Conservation (phyloP, 2,113 vertebrate genomes). For the Cricetomys ansorgei region DNA sequence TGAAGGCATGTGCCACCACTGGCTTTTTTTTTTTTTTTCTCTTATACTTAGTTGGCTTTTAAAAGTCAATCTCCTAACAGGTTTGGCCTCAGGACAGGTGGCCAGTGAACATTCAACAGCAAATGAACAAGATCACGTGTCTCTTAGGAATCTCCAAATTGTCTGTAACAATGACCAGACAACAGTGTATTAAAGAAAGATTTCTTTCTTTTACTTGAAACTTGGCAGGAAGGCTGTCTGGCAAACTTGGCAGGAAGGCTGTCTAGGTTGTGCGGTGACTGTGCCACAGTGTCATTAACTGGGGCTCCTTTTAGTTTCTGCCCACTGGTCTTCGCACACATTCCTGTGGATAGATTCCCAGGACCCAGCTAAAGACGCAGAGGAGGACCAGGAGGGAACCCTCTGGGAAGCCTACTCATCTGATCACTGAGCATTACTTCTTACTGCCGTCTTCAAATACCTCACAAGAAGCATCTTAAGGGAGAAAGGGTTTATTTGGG, state of each 20-base stretch:
- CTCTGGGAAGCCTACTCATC: neutral
- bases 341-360: too few relatives aligned
- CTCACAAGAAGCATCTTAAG: neutral
- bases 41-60: constrained; percentile 13
- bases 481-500: neutral
- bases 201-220: neutral
- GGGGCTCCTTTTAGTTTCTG: neutral
- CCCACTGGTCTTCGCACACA: neutral
- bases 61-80: neutral
- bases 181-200: neutral
- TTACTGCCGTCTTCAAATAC: neutral
- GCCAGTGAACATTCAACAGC: neutral
- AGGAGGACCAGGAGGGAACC: neutral
- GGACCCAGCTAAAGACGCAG: neutral
- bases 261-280: neutral
- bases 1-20: too few relatives aligned
- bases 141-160: neutral
- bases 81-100: neutral
- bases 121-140: neutral
- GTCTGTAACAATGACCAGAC: neutral
- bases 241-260: neutral
- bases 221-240: neutral
- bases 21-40: too few relatives aligned
- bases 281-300: neutral
- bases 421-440: neutral